These are phyloP conservation scores for Phalanger gymnotis DNA, from an alignment of 2,797 vertebrate genomes.

Conservation along the genomic window DNA sequence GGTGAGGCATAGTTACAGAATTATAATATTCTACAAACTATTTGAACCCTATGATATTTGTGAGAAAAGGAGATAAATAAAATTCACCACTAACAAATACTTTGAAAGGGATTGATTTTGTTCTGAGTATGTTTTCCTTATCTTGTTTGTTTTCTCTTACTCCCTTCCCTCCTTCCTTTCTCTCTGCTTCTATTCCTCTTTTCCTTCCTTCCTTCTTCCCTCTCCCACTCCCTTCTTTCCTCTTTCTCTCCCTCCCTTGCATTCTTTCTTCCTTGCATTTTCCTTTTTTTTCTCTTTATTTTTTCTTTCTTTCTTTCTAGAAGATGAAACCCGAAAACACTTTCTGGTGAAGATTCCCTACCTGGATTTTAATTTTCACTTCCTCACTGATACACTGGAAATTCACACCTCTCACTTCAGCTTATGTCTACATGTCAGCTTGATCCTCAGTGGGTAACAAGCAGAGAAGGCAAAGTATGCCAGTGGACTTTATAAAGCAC, in stretches of 20 bases:
- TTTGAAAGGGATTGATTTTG: constrained; percentile 58
- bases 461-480: neutral
- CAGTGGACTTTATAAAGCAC: neutral
- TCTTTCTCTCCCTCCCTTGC: neutral
- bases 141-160: constrained; percentile 8
- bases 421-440: constrained; percentile 2
- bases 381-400: constrained; percentile 39
- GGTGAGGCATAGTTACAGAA: constrained; percentile 69
- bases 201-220: neutral
- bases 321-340: constrained; percentile 29
- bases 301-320: constrained; percentile 14
- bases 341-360: constrained; percentile 63
- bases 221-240: neutral
- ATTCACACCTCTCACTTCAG: constrained; percentile 43
- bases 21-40: constrained; percentile 64
- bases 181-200: no score
- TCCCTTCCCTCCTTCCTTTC: neutral
- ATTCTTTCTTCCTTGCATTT: neutral
- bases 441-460: neutral
- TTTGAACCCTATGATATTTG: constrained; percentile 57
- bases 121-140: constrained; percentile 43
- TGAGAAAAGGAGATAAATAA: constrained; percentile 57
- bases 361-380: constrained; percentile 71
- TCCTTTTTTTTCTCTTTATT: neutral
- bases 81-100: constrained; percentile 22